phyloP scores from a whole-genome alignment of 2,888 invertebrate genomes.

The Hypercompe scribonia region DNA sequence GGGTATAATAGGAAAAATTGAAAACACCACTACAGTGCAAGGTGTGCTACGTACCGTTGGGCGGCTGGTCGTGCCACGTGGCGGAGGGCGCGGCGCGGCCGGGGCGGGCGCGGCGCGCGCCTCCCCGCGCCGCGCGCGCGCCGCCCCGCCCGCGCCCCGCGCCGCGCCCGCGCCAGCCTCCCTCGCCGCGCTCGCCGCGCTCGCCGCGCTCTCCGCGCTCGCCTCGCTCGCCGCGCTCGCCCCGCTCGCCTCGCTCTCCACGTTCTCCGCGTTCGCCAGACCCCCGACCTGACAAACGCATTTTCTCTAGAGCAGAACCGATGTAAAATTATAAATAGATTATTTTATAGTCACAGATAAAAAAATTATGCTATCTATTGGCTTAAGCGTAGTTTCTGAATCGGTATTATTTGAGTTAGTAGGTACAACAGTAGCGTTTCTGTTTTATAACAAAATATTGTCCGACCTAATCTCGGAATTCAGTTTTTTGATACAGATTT shows the following conservation, averaged over 20 bases:
- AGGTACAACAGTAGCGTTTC: no score
- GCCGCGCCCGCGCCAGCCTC: conserved; percentile 59
- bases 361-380: no score
- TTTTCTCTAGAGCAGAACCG: neutral
- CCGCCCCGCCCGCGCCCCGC: conserved; percentile 56
- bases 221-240: conserved; percentile 54
- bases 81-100: conserved; percentile 35
- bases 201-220: conserved; percentile 54
- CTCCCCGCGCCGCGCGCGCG: conserved; percentile 56
- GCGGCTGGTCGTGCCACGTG: conserved; percentile 53
- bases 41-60: conserved; percentile 42
- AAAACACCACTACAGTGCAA: no score
- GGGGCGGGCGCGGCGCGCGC: conserved; percentile 45
- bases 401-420: neutral
- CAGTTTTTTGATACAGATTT: no score
- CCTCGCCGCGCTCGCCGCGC: conserved; percentile 53
- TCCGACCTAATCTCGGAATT: no score
- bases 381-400: neutral
- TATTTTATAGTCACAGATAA: neutral
- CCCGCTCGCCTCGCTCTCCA: conserved; percentile 56
- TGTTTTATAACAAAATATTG: no score
- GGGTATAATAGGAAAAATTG: no score
- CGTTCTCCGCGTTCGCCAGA: conserved; percentile 66
- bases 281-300: conserved; percentile 68
- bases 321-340: neutral